phyloP scores from a whole-genome alignment of 2,113 vertebrate genomes.

The Triplophysa rosa region DNA sequence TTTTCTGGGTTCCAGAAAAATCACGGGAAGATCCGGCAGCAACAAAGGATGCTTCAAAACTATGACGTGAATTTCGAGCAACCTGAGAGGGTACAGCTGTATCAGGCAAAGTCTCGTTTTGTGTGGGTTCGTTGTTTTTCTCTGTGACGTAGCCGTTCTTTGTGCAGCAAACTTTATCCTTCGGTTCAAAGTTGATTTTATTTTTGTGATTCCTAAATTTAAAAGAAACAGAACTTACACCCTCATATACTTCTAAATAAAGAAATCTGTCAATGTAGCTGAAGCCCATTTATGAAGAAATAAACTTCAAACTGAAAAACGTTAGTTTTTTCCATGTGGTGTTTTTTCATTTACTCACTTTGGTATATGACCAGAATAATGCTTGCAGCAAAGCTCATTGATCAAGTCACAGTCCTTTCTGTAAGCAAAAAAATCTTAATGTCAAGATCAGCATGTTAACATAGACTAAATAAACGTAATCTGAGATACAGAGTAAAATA shows the following conservation, averaged over 20 bases:
- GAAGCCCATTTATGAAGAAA: not conserved
- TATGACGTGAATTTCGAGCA: too few species aligned
- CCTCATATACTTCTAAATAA: not conserved
- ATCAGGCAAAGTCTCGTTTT: not conserved
- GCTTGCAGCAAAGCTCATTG: constrained; percentile 79
- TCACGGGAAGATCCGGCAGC: not conserved
- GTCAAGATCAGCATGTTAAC: not conserved
- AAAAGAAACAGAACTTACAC: not conserved
- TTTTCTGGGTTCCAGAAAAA: not conserved
- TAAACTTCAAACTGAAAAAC: too few species aligned
- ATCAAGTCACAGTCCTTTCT: constrained; percentile 79
- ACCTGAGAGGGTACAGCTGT: not conserved
- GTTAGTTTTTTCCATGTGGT: too few species aligned
- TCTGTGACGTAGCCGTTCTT: constrained; percentile 75
- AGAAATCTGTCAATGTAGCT: not conserved
- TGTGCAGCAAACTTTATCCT: constrained; percentile 82
- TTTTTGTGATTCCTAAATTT: constrained; percentile 56
- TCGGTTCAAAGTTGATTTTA: constrained; percentile 61
- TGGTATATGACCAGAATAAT: constrained; percentile 71
- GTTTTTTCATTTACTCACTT: constrained; percentile 66
- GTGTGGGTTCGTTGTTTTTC: constrained; percentile 36
- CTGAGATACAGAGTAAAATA: not conserved
- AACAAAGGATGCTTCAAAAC: not conserved
- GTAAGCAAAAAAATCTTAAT: constrained; percentile 9
- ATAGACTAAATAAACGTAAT: not conserved